A percentile compares a stretch with the other conserved stretches of the same genome.
Evolutionary conservation across 2,888 invertebrate species (phyloP).

Genomic region (Bedellia somnulentella): DNA sequence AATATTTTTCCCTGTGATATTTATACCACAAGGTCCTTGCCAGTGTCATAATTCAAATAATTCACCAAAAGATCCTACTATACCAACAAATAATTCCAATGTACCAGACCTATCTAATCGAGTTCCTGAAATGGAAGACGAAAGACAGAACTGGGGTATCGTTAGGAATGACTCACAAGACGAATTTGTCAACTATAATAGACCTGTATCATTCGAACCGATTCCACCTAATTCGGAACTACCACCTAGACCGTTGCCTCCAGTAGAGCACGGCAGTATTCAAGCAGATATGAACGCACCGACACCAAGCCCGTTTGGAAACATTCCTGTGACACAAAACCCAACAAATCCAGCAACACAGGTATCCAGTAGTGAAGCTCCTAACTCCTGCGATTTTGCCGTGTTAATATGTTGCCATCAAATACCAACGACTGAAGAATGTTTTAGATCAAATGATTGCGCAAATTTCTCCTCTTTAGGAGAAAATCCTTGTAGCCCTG

Average conservation of each 20-base stretch:
- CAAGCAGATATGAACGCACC: slow-evolving; percentile 15
- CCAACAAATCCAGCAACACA: not conserved
- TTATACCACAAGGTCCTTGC: slow-evolving; percentile 6
- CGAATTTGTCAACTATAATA: slow-evolving; percentile 18
- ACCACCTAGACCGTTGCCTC: slow-evolving; percentile 15
- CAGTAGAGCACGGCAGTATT: slow-evolving; percentile 26
- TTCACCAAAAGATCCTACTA: not conserved
- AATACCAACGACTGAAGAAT: slow-evolving; percentile 22
- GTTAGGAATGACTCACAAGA: slow-evolving; percentile 14
- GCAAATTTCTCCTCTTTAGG: slow-evolving; percentile 41
- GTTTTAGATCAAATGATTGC: slow-evolving; percentile 31
- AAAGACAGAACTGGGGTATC: slow-evolving; percentile 32
- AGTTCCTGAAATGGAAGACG: slow-evolving; percentile 25
- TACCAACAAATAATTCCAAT: not conserved
- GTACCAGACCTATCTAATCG: slow-evolving; percentile 12
- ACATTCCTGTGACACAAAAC: not conserved
- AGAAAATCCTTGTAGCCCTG: slow-evolving; percentile 22
- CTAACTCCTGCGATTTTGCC: slow-evolving; percentile 31
- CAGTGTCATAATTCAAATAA: not conserved
- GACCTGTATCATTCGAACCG: slow-evolving; percentile 35
- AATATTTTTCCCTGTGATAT: slow-evolving; percentile 8
- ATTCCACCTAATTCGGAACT: slow-evolving; percentile 17
- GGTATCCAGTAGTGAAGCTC: not conserved
- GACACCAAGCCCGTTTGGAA: slow-evolving; percentile 5
- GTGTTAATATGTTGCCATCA: slow-evolving; percentile 35